Conservation (phyloP, 2,888 invertebrate genomes). For the Agrypnus murinus region DNA sequence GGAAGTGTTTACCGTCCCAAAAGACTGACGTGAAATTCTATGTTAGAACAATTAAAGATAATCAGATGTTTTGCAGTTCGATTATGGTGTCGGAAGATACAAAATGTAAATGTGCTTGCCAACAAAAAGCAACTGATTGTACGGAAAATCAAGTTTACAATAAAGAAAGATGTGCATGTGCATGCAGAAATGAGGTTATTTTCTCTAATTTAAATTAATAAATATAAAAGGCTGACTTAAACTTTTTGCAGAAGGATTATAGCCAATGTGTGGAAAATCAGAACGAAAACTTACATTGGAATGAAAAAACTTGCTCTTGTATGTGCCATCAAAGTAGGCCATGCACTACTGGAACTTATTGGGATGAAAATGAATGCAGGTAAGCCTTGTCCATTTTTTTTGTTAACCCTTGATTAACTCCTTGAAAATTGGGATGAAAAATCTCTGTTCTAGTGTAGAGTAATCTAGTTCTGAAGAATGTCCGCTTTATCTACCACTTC, state of each 20-base stretch:
- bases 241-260: constrained; percentile 46
- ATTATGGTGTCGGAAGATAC: constrained; percentile 62
- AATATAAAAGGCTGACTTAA: constrained; percentile 9
- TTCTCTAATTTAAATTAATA: neutral
- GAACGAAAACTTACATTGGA: constrained; percentile 60
- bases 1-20: constrained; percentile 59
- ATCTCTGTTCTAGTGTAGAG: too few relatives aligned
- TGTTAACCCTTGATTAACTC: too few relatives aligned
- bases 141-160: constrained; percentile 60
- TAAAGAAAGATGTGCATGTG: constrained; percentile 62
- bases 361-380: constrained; percentile 64
- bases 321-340: constrained; percentile 58
- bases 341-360: constrained; percentile 65
- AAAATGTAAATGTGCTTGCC: constrained; percentile 63
- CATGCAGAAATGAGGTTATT: constrained; percentile 62
- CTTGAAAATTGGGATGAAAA: too few relatives aligned
- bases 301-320: constrained; percentile 63
- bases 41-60: constrained; percentile 56
- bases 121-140: constrained; percentile 59
- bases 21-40: constrained; percentile 56
- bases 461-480: too few relatives aligned
- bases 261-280: constrained; percentile 50
- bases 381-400: too few relatives aligned
- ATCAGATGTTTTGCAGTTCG: constrained; percentile 57
- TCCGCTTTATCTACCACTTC: too few relatives aligned